Evolutionary conservation across 2,113 vertebrate species (phyloP), one percentile per base, ranked within the genome.

Genomic region (Catharus bicknelli): DNA sequence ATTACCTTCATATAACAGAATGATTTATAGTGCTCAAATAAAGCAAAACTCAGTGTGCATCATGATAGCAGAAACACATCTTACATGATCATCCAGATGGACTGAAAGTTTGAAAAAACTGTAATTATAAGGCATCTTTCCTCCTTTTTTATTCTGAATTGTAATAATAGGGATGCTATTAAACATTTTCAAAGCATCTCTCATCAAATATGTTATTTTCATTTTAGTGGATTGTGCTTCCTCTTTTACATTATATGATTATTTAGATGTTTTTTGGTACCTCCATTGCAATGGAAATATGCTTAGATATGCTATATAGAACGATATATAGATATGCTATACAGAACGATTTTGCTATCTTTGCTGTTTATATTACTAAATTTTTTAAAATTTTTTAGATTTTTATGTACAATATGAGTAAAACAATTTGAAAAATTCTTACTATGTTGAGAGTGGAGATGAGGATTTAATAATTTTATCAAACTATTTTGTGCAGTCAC

Each of bases 221-320:
- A n/a, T 48, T 57, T 40, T 23, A 68, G 12, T 1, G 1, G 2
- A 25, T 14, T 25, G 25, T 36, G 10, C 0, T 8, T 34, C 72
- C 61, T 27, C 25, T 53, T 50, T 32, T 6, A 26, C 13, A 78
- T 43, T 38, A 25, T 32, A 4, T 45, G 27, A 76, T 86, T 40
- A 43, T 58, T 76, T 79, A 20, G 10, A 29, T 47, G 7, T 20
- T 63, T 23, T 88, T 59, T 81, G 59, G 32, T 22, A 30, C 14
- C 22, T 84, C 18, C 3, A 26, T 61, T 51, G 14, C 40, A 81
- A 38, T 53, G 23, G 7, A 68, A 82, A 74, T 61, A 74, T 5
- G 26, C 16, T 61, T 48, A 62, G 36, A 62, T 9, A 36, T 36
- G 34, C 6, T 66, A 45, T 22, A 6, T 3, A 23, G 26, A 85